A percentile compares a stretch with the other conserved stretches of the same genome.
Evolutionary conservation across 1,140 invertebrate genomes (phyloP).

Genomic region (Nebria ingens): DNA sequence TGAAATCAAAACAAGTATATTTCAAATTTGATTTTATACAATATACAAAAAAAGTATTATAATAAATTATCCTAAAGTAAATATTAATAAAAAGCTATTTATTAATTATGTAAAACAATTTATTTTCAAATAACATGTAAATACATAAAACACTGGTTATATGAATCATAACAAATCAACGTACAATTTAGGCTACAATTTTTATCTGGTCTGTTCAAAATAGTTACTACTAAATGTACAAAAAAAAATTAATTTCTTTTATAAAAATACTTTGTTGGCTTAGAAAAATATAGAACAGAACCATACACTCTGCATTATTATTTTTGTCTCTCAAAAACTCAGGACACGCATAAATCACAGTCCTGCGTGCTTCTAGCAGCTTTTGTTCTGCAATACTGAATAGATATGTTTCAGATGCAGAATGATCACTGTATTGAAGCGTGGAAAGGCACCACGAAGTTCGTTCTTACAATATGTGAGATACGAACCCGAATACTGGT

Average conservation of each 20-base stretch:
- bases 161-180: not conserved
- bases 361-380: not conserved
- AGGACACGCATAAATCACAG: not conserved
- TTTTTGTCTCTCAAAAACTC: not conserved
- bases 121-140: constrained; percentile 4
- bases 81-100: too few species aligned
- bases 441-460: not conserved
- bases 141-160: constrained; percentile 5
- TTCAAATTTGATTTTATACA: too few species aligned
- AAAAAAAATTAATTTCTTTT: not conserved
- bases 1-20: too few species aligned
- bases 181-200: not conserved
- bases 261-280: not conserved
- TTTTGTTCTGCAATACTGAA: not conserved
- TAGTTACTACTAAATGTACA: not conserved
- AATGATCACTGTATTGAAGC: not conserved
- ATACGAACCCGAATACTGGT: not conserved
- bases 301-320: not conserved
- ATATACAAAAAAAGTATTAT: not conserved
- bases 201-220: not conserved
- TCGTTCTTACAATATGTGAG: not conserved
- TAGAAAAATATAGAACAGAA: not conserved
- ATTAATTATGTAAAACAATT: constrained; percentile 38
- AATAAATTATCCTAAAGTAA: not conserved
- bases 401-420: too few species aligned